Evolutionary conservation across 2,888 invertebrate genomes (phyloP).

Genomic region (Drosophila mulleri): DNA sequence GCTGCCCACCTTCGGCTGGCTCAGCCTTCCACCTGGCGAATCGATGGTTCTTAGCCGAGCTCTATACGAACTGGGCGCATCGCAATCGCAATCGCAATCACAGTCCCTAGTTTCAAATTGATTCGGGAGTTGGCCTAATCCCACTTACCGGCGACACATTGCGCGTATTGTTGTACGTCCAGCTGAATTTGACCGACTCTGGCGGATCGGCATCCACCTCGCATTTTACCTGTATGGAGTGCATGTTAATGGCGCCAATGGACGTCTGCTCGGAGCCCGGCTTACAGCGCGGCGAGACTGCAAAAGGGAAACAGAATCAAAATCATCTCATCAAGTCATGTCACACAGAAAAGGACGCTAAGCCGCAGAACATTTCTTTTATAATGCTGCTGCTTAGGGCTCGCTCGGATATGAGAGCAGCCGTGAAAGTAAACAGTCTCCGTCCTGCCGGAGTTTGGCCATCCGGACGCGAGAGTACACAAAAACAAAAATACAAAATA

Average conservation of each 20-base stretch:
- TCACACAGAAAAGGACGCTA: slow-evolving; percentile 37
- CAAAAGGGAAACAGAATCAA: slow-evolving; percentile 24
- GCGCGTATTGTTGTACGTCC: slow-evolving; percentile 93
- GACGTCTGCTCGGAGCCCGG: slow-evolving; percentile 90
- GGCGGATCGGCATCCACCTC: slow-evolving; percentile 93
- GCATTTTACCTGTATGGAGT: slow-evolving; percentile 91
- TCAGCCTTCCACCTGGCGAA: slow-evolving; percentile 16
- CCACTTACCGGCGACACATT: slow-evolving; percentile 90
- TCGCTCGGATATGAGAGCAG: slow-evolving; percentile 30
- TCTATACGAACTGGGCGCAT: slow-evolving; percentile 7
- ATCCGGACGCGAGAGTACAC: slow-evolving; percentile 24
- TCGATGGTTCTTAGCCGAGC: slow-evolving; percentile 40
- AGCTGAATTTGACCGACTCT: slow-evolving; percentile 90
- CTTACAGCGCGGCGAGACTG: slow-evolving; percentile 92
- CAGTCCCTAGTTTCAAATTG: slow-evolving; percentile 10
- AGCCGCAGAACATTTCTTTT: slow-evolving; percentile 37
- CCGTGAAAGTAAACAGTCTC: slow-evolving; percentile 28
- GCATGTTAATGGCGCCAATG: slow-evolving; percentile 90
- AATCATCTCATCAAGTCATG: slow-evolving; percentile 23
- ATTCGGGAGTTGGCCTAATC: not conserved
- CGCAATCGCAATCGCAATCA: slow-evolving; percentile 38
- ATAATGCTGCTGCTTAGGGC: slow-evolving; percentile 27
- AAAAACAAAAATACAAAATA: slow-evolving; percentile 21
- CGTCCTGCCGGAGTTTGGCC: slow-evolving; percentile 39
- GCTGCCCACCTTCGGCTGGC: slow-evolving; percentile 30